Base-by-base conservation (phyloP, 2,113 vertebrate species). In the Pampusana beccarii region DNA sequence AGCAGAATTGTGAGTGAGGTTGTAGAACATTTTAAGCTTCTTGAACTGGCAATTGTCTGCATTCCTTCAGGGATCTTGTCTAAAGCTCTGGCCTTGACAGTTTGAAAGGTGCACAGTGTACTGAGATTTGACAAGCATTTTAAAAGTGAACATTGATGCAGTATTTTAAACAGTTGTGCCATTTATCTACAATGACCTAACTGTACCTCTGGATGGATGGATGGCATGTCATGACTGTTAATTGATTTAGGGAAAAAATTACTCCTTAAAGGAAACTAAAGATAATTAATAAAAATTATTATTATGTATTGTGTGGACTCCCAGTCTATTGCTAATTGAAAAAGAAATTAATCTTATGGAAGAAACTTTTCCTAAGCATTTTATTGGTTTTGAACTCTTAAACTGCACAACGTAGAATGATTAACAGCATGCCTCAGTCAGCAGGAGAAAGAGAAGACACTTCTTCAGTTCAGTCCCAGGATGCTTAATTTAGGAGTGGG, bases 11-110 rank as follows among this genome's bases (percentile, higher is more conserved):
- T 44, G 16, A 86, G 31, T 33, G 56, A 92, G 19, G 36, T 75
- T 89, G 25, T 12, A 93, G 71, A 85, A 75, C 38, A 65, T 60
- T 95, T 87, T 90, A 84, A 95, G n/a, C 19, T 94, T 69, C 77
- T 85, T 89, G 81, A 81, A 95, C 78, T 48, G 1, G 2, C 69
- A 95, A 91, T 87, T 82, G 18, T 61, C 50, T 91, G 21, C 15
- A 53, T 79, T 18, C 65, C 70, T 95, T 81, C 2, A 1, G 78
- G 73, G 40, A 85, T 75, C 78, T 79, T 79, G 21, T 71, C 57
- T 75, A 48, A 91, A 79, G 38, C 21, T 82, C 50, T 90, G 66
- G 66, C 66, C 67, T 80, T 93, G 58, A 66, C 84, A 90, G 54
- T 77, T 57, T 94, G 62, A 94, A 86, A 94, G 50, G 25, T 88